Evolutionary conservation across 2,113 vertebrate genomes (phyloP).

Genomic region (Siniperca knerii): DNA sequence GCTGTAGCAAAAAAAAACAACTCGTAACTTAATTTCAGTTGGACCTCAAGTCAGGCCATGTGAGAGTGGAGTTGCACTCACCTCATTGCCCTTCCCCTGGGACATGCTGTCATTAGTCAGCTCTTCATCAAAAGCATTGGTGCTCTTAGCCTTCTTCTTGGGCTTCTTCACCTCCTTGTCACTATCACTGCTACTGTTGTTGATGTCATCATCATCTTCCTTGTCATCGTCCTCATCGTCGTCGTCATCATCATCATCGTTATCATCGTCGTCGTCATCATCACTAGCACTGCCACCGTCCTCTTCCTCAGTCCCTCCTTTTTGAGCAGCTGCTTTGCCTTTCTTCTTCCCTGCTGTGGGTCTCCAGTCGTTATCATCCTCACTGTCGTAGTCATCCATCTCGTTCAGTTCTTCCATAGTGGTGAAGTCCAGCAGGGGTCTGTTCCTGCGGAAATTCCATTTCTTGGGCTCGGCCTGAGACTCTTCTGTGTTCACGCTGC

Average conservation of each 20-base stretch:
- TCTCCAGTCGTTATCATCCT: constrained; percentile 98
- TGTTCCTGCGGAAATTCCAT: constrained; percentile 97
- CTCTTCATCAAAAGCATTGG: constrained; percentile 93
- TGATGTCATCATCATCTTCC: constrained; percentile 82
- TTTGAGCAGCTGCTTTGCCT: constrained; percentile 85
- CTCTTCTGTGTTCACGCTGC: constrained; percentile 81
- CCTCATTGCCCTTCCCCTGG: constrained; percentile 97
- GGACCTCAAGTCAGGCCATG: not conserved
- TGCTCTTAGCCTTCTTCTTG: constrained; percentile 89
- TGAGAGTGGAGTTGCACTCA: constrained; percentile 71
- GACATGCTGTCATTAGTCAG: constrained; percentile 98
- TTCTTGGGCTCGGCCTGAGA: constrained; percentile 93
- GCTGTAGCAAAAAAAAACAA: not conserved
- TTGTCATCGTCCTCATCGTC: constrained; percentile 89
- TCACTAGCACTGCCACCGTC: constrained; percentile 85
- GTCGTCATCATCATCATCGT: constrained; percentile 84
- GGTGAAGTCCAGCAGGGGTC: constrained; percentile 94
- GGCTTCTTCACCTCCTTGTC: constrained; percentile 90
- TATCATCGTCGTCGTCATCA: constrained; percentile 86
- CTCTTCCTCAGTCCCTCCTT: constrained; percentile 89
- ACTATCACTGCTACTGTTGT: constrained; percentile 90
- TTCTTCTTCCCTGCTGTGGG: constrained; percentile 91
- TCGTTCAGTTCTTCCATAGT: constrained; percentile 97
- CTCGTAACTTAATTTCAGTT: not conserved
- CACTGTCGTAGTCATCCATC: constrained; percentile 99